These are phyloP conservation scores for Sebastes itinus DNA, from an alignment of 2,797 vertebrate genomes.

Conservation along the genomic window DNA sequence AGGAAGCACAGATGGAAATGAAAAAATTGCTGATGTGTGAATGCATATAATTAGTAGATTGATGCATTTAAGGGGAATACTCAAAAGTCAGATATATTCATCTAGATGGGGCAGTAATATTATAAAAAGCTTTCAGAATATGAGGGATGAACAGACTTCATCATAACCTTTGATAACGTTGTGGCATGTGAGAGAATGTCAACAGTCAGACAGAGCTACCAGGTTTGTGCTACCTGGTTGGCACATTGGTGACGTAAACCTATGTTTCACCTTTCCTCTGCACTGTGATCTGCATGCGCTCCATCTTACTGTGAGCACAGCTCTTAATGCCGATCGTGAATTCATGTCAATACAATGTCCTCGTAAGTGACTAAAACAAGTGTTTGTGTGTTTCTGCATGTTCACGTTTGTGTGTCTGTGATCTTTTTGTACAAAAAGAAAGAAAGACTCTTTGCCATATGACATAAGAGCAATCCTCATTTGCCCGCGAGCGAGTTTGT, in stretches of 20 bases:
- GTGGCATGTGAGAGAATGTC: too few species aligned
- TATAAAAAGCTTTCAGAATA: too few species aligned
- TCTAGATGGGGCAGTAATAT: too few species aligned
- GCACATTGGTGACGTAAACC: background rate
- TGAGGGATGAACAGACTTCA: too few species aligned
- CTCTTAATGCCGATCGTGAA: background rate
- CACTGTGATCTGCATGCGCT: background rate
- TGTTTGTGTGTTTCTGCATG: background rate
- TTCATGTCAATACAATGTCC: background rate
- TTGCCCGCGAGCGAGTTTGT: background rate
- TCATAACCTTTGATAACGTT: too few species aligned
- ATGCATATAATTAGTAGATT: too few species aligned
- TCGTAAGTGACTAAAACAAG: background rate
- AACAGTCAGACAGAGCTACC: too few species aligned
- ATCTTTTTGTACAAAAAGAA: slow-evolving; percentile 7
- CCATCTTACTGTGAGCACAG: background rate
- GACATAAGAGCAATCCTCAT: slow-evolving; percentile 36
- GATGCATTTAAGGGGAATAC: too few species aligned
- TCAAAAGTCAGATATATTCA: too few species aligned
- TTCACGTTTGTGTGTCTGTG: background rate
- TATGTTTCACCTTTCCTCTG: background rate
- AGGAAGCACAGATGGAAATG: too few species aligned
- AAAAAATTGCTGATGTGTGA: too few species aligned
- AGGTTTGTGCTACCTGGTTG: too few species aligned
- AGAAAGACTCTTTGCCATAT: background rate